phyloP scores from a whole-genome alignment of 1,140 invertebrate species.

The Drosophila persimilis region DNA sequence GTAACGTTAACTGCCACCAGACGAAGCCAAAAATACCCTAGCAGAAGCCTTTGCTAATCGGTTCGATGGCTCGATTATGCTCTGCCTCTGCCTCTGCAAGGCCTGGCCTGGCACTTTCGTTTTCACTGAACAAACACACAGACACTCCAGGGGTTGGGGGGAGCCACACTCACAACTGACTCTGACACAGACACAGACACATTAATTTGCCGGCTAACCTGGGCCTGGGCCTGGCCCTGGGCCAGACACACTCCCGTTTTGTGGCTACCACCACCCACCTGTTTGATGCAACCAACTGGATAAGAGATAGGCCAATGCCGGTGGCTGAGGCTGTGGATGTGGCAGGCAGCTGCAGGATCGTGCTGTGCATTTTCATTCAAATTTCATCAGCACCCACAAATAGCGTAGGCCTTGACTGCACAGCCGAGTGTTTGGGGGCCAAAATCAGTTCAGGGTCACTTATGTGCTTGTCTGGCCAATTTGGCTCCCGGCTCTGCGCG shows the following conservation, averaged over 20 bases:
- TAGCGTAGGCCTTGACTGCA: constrained; percentile 38
- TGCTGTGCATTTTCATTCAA: constrained; percentile 55
- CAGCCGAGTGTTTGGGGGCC: constrained; percentile 50
- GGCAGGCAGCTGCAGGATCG: constrained; percentile 12
- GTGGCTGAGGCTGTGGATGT: constrained; percentile 16
- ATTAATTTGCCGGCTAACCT: constrained; percentile 40
- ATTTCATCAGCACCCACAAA: constrained; percentile 52
- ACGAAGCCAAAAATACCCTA: too few relatives aligned
- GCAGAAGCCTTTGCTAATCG: too few relatives aligned
- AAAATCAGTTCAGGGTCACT: constrained; percentile 77
- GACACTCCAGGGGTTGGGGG: too few relatives aligned
- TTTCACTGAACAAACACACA: constrained; percentile 45
- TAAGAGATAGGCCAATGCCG: constrained; percentile 43
- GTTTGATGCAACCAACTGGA: constrained; percentile 65
- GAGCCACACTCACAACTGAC: constrained; percentile 2
- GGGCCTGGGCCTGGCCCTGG: constrained; percentile 1
- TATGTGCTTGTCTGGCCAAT: constrained; percentile 59
- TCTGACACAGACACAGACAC: constrained; percentile 10
- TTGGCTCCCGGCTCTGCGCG: constrained; percentile 11
- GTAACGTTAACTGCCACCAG: too few relatives aligned
- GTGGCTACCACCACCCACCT: constrained; percentile 52
- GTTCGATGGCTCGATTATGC: too few relatives aligned
- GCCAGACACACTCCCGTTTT: constrained; percentile 19
- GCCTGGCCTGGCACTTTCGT: constrained; percentile 64
- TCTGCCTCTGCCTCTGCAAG: too few relatives aligned